Base-by-base conservation (phyloP, 2,113 vertebrate genomes). In the Rhinoderma darwinii region DNA sequence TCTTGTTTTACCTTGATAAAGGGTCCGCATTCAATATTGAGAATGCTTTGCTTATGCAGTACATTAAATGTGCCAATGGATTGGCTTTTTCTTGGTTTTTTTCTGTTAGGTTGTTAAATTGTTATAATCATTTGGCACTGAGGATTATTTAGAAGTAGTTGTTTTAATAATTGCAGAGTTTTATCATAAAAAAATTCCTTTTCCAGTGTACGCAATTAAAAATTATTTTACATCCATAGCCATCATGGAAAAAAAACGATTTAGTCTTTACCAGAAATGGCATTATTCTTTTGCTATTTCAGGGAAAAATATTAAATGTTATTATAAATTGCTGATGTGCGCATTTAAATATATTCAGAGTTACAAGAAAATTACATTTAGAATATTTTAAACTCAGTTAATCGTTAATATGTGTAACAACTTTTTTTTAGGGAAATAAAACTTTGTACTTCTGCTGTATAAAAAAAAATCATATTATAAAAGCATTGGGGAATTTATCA, bases 131-230 rank as follows among this genome's bases (percentile, higher is more conserved):
- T 11, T 59, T 59, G 56, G 25, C 8, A 59, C 25, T n/a, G 56
- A 7, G 25, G 25, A 59, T n/a, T 59, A 59, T n/a, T 59, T 5
- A n/a, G n/a, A n/a, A n/a, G n/a, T n/a, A 37, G 81, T 63, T 83
- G 27, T 43, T 32, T 83, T 82, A 82, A 83, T 83, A 83, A 73
- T 51, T 51, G 70, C 54, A 73, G 37, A 54, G 12, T n/a, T 68
- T 54, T 73, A 72, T 68, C 44, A n/a, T 70, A 35, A 82, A 35
- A 41, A 32, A 61, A 35, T 44, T 37, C 17, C 70, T 81, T 61
- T 43, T 50, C 43, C 20, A 39, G 22, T 70, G 82, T n/a, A 83
- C 25, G 41, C 30, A 82, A 50, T 47, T n/a, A 83, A 82, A 81
- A 70, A 51, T 22, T 39, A 25, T 83, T 83, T 83, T 70, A 35